Evolutionary conservation across 1,140 invertebrate species (phyloP).

Genomic region (Propsilocerus akamusi): DNA sequence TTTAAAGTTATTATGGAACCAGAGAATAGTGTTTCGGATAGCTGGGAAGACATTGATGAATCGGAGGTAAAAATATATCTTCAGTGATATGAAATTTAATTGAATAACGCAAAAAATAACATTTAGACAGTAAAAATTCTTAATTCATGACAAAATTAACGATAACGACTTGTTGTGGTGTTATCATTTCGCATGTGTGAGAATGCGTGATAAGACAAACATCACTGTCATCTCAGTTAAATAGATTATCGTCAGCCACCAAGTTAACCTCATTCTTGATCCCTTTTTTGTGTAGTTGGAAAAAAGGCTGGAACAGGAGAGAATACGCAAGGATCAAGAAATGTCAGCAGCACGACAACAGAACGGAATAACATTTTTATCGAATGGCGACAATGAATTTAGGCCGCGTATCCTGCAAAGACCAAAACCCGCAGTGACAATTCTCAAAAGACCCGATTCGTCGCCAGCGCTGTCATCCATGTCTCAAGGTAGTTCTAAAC

Average conservation of each 20-base stretch:
- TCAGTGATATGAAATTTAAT: neutral
- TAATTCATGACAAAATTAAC: neutral
- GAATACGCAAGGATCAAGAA: slow-evolving; percentile 15
- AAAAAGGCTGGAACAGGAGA: slow-evolving; percentile 18
- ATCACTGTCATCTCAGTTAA: slow-evolving; percentile 25
- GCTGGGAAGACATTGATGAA: slow-evolving; percentile 71
- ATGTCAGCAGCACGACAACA: slow-evolving; percentile 21
- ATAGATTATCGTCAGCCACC: slow-evolving; percentile 28
- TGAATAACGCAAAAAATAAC: neutral
- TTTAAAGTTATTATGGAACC: too few species aligned
- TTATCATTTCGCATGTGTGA: neutral
- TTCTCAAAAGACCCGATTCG: slow-evolving; percentile 32
- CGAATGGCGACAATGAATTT: slow-evolving; percentile 47
- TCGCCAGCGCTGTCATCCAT: neutral
- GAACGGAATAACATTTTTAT: slow-evolving; percentile 22
- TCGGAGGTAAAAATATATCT: slow-evolving; percentile 29
- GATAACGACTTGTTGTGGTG: neutral
- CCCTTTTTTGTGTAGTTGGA: too few species aligned
- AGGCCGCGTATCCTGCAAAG: slow-evolving; percentile 64
- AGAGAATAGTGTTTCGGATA: slow-evolving; percentile 45
- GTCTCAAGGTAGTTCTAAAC: slow-evolving; percentile 24
- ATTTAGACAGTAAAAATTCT: neutral
- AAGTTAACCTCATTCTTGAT: too few species aligned
- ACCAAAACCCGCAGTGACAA: slow-evolving; percentile 30
- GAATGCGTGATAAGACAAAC: slow-evolving; percentile 14